A percentile compares a stretch with the other conserved stretches of the same genome.
Conservation (phyloP, 2,113 vertebrate genomes). For the Cynocephalus volans region DNA sequence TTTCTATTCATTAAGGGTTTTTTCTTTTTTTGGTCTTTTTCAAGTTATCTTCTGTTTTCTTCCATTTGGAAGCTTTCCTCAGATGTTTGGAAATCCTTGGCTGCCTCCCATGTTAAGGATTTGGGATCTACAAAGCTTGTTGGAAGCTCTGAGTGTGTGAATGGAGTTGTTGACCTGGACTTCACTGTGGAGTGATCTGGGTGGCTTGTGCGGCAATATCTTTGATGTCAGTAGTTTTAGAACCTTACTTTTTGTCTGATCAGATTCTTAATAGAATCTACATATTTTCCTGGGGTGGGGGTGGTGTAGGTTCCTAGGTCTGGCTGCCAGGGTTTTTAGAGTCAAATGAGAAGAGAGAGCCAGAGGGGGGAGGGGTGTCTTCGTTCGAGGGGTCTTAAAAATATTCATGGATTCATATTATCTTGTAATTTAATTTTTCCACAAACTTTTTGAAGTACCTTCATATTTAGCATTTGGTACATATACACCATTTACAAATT, state of each 20-base stretch:
- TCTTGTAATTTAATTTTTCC: too few species aligned
- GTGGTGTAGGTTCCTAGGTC: neutral
- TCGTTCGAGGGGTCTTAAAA: neutral
- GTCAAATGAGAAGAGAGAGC: neutral
- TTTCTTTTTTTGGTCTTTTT: neutral
- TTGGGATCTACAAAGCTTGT: neutral
- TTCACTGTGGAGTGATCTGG: neutral
- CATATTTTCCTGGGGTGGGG: neutral
- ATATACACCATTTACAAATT: neutral
- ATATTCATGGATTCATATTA: too few species aligned
- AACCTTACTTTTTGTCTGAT: neutral
- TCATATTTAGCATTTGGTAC: neutral
- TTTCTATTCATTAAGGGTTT: neutral
- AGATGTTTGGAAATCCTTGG: neutral
- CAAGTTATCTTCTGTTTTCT: neutral
- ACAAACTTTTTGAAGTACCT: too few species aligned
- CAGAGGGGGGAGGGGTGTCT: neutral
- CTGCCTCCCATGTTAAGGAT: neutral
- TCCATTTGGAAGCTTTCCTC: slow-evolving; percentile 36
- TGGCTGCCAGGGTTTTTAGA: neutral
- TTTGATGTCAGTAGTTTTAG: neutral
- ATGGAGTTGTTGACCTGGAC: neutral
- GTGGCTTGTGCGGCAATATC: neutral
- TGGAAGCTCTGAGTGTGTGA: neutral
- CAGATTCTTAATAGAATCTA: neutral